A percentile compares a stretch with the other conserved stretches of the same genome.
phyloP scores from a whole-genome alignment of 1,140 invertebrate genomes.

The Phortica variegata region DNA sequence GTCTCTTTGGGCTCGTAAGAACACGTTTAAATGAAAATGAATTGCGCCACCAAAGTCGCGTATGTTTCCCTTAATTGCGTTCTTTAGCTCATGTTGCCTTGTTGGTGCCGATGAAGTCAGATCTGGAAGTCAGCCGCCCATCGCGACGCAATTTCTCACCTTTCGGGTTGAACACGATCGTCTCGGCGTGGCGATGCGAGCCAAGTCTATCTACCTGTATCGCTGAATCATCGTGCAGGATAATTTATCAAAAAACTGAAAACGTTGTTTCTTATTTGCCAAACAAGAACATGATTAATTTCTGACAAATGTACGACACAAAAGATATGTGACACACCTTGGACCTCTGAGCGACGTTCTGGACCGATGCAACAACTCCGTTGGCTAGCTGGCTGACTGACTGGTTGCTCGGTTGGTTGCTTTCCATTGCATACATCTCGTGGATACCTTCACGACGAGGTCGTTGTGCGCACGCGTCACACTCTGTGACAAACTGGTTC shows the following conservation, averaged over 20 bases:
- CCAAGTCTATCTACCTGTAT: slow-evolving; percentile 18
- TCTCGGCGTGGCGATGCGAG: too few relatives aligned
- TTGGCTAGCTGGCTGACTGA: slow-evolving; percentile 9
- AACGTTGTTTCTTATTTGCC: slow-evolving; percentile 13
- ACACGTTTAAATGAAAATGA: slow-evolving; percentile 50
- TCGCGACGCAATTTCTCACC: too few relatives aligned
- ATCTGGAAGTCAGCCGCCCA: background rate
- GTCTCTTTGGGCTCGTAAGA: too few relatives aligned
- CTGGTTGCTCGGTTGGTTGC: slow-evolving; percentile 34
- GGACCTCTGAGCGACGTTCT: slow-evolving; percentile 18
- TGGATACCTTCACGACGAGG: too few relatives aligned
- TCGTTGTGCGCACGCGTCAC: slow-evolving; percentile 24
- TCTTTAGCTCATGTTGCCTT: slow-evolving; percentile 23
- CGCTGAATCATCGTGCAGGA: slow-evolving; percentile 24
- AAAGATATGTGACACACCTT: slow-evolving; percentile 47
- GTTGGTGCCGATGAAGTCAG: slow-evolving; percentile 4
- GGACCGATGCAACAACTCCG: slow-evolving; percentile 16
- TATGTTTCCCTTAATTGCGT: slow-evolving; percentile 45
- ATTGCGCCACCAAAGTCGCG: slow-evolving; percentile 53
- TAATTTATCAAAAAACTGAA: slow-evolving; percentile 38
- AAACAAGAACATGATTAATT: slow-evolving; percentile 54
- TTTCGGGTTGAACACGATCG: too few relatives aligned
- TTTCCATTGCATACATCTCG: slow-evolving; percentile 40
- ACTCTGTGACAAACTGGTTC: background rate
- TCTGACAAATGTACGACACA: slow-evolving; percentile 54